These are phyloP conservation scores for Mesaphorura yosii DNA, from an alignment of 1,140 invertebrate genomes.

Conservation along the genomic window DNA sequence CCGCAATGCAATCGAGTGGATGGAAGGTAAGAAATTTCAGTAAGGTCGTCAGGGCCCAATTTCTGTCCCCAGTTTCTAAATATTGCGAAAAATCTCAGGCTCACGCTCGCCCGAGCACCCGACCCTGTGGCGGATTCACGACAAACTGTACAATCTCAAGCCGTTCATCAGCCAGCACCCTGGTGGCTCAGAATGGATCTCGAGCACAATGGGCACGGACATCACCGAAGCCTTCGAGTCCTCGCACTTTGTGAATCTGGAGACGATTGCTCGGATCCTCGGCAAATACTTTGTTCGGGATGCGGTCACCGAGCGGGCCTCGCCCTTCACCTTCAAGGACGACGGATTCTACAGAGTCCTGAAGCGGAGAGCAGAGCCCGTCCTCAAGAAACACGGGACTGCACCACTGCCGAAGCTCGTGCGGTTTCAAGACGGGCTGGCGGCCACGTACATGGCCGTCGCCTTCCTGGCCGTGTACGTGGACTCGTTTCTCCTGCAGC, in stretches of 20 bases:
- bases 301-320: slow-evolving; percentile 17
- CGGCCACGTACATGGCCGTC: slow-evolving; percentile 12
- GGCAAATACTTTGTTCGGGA: slow-evolving; percentile 28
- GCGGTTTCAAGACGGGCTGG: slow-evolving; percentile 30
- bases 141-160: slow-evolving; percentile 33
- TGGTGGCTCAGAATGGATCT: slow-evolving; percentile 33
- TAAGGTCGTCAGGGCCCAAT: too few relatives aligned
- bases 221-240: slow-evolving; percentile 34
- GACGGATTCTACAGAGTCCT: slow-evolving; percentile 29
- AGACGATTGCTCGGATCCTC: slow-evolving; percentile 23
- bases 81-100: too few relatives aligned
- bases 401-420: slow-evolving; percentile 23
- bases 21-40: too few relatives aligned
- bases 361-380: slow-evolving; percentile 24
- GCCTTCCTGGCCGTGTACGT: not conserved
- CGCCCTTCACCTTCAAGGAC: slow-evolving; percentile 28
- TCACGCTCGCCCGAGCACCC: too few relatives aligned
- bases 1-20: too few relatives aligned
- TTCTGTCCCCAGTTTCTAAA: too few relatives aligned
- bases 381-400: slow-evolving; percentile 30
- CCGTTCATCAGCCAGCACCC: slow-evolving; percentile 33
- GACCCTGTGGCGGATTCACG: slow-evolving; percentile 34
- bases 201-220: slow-evolving; percentile 31
- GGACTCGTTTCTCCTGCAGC: slow-evolving; percentile 1
- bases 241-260: slow-evolving; percentile 28